Evolutionary conservation across 2,888 invertebrate genomes (phyloP), one percentile per base, ranked within the genome.

Genomic region (Sphinx pinastri): DNA sequence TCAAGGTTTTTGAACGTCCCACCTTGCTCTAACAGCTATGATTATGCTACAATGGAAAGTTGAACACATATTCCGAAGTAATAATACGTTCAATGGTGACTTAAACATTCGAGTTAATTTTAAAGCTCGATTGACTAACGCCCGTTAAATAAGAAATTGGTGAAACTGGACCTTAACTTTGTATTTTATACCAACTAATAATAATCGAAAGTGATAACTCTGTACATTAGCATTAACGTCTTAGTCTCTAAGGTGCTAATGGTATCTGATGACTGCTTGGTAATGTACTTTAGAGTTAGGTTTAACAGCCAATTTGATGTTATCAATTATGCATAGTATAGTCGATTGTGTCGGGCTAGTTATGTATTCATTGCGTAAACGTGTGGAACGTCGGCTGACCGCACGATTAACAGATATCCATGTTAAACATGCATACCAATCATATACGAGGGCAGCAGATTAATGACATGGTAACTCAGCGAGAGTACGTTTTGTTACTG

Each of bases 341-440:
- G 63, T 49, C 45, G 60, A 38, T 60, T 63, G 47, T 49, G 47
- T 60, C 12, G 38, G 14, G 11, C 19, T 49, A 13, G 63, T 49
- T 49, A 63, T 45, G 49, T 63, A 63, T 63, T 63, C 63, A 63
- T 49, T 45, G 19, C 19, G 63, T 63, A 63, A 63, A 49, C 47
- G 49, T 47, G 63, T 13, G 63, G 49, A 63, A 63, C 49, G 49
- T 19, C 12, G 63, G 49, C 49, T 49, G 63, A 63, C 63, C 63
- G 19, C 63, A 63, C 63, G 63, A 49, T 63, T 49, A 63, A 63
- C 63, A 49, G 63, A 49, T 63, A 49, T 63, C 47, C 63, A 63
- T 63, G 49, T 63, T 63, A 47, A 63, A 19, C 63, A 63, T 49
- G 63, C 63, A 63, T 63, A 19, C 49, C 49, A 13, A 63, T 19